Percentiles rank a stretch among this genome's conserved stretches.
phyloP scores from a whole-genome alignment of 2,888 invertebrate genomes.

The Octodonta nipae region DNA sequence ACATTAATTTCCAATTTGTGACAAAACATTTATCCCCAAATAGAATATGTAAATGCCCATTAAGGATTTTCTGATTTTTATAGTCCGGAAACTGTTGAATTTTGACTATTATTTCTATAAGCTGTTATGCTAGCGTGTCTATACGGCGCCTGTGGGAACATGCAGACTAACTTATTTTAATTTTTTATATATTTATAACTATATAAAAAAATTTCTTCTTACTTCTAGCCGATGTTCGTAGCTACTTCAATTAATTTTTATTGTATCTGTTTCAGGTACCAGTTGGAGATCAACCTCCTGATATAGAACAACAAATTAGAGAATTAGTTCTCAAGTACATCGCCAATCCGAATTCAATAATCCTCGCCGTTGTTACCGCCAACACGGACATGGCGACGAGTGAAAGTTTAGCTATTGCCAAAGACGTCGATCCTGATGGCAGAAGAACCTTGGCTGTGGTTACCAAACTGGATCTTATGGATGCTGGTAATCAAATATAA shows the following conservation, averaged over 20 bases:
- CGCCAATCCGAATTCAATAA: conserved; percentile 93
- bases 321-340: conserved; percentile 82
- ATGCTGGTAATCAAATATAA: conserved; percentile 86
- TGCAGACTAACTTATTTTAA: no score
- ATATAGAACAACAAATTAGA: conserved; percentile 89
- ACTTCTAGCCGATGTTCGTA: no score
- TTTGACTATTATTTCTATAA: no score
- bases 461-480: conserved; percentile 98
- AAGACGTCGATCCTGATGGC: conserved; percentile 93
- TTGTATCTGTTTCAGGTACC: conserved; percentile 50
- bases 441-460: conserved; percentile 92
- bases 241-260: neutral
- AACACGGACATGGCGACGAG: conserved; percentile 99
- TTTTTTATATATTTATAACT: no score
- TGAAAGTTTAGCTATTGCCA: conserved; percentile 90
- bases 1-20: no score
- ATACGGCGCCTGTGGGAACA: no score
- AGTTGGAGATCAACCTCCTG: conserved; percentile 95
- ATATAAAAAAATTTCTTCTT: no score
- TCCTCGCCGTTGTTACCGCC: conserved; percentile 92
- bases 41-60: no score
- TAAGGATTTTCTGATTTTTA: no score
- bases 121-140: no score
- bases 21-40: no score
- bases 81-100: no score